These are phyloP conservation scores for Thelaira solivaga DNA, from an alignment of 2,888 invertebrate genomes.

Conservation along the genomic window DNA sequence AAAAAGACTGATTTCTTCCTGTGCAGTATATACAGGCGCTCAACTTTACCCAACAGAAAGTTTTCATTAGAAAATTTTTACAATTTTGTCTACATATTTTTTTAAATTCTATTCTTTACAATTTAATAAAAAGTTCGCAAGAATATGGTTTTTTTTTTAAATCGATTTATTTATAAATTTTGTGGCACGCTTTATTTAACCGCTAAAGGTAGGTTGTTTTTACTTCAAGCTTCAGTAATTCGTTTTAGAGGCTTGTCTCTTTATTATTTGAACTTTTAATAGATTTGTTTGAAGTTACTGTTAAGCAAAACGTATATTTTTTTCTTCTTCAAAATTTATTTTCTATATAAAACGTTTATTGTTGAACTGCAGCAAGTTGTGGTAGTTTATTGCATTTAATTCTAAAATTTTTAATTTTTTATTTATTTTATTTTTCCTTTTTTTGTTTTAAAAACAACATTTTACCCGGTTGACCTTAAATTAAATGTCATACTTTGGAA, in stretches of 20 bases:
- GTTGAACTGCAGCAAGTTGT: slow-evolving; percentile 16
- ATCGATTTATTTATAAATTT: too few relatives aligned
- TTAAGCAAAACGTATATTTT: not conserved
- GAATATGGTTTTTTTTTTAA: slow-evolving; percentile 2
- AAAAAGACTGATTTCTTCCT: too few relatives aligned
- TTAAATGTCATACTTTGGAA: slow-evolving; percentile 61
- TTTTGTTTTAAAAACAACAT: slow-evolving; percentile 49
- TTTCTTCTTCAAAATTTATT: slow-evolving; percentile 14
- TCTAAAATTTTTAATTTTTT: slow-evolving; percentile 17
- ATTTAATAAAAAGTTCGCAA: too few relatives aligned
- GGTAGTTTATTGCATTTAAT: slow-evolving; percentile 23
- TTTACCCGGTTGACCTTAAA: slow-evolving; percentile 61
- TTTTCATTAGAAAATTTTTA: too few relatives aligned
- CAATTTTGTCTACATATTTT: slow-evolving; percentile 15
- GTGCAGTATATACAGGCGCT: too few relatives aligned
- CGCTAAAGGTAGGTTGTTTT: not conserved
- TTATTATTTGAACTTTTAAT: slow-evolving; percentile 59
- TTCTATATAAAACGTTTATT: slow-evolving; percentile 34
- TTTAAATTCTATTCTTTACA: too few relatives aligned
- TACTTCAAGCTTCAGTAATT: slow-evolving; percentile 11
- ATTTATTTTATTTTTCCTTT: slow-evolving; percentile 34
- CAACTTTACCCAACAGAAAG: too few relatives aligned
- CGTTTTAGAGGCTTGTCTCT: slow-evolving; percentile 53
- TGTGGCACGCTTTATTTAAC: too few relatives aligned
- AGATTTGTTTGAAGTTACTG: slow-evolving; percentile 40